Conservation (phyloP, 2,797 vertebrate species). For the Sebastes taczanowskii region DNA sequence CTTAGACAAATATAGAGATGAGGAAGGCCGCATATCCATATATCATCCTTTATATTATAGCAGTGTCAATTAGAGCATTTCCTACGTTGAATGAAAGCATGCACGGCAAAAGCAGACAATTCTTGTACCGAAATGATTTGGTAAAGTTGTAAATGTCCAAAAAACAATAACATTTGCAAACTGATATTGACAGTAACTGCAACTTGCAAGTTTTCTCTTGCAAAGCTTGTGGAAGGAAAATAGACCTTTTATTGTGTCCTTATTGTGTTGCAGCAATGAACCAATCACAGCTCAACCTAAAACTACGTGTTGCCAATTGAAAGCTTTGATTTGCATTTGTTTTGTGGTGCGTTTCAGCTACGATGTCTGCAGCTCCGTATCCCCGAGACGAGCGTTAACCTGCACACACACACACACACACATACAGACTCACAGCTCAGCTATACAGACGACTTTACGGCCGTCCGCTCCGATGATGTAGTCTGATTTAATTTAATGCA, state of each 20-base stretch:
- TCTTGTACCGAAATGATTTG: no score
- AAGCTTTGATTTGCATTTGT: neutral
- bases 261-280: neutral
- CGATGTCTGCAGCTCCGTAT: neutral
- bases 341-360: neutral
- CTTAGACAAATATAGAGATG: neutral
- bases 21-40: neutral
- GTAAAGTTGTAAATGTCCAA: no score
- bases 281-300: neutral
- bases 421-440: neutral
- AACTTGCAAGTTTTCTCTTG: neutral
- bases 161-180: neutral
- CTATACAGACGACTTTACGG: neutral
- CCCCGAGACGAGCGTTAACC: neutral
- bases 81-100: neutral
- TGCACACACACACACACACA: neutral
- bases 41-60: neutral
- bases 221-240: no score
- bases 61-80: neutral
- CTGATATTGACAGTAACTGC: neutral
- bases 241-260: no score
- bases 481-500: slow-evolving; percentile 11
- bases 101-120: no score
- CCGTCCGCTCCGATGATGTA: neutral
- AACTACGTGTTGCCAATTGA: neutral